These are phyloP conservation scores for Sussaba pulchella DNA, from an alignment of 2,888 invertebrate species.

Conservation along the genomic window DNA sequence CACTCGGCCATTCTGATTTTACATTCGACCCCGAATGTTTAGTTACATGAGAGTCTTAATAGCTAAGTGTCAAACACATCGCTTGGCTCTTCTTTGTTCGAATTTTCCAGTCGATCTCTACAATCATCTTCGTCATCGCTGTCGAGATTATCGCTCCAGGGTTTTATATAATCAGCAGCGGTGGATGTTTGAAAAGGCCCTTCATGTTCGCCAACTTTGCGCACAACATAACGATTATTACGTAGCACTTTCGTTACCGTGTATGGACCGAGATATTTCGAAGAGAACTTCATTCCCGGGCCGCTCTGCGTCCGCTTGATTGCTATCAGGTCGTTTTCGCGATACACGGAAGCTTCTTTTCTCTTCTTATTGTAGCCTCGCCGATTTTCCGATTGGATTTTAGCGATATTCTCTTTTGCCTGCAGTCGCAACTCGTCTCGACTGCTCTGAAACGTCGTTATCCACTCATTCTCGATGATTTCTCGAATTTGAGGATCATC, in stretches of 20 bases:
- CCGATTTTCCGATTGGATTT: slow-evolving; percentile 56
- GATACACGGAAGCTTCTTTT: slow-evolving; percentile 51
- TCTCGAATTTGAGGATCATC: slow-evolving; percentile 64
- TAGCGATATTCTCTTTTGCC: slow-evolving; percentile 62
- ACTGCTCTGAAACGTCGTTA: slow-evolving; percentile 56
- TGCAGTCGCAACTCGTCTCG: slow-evolving; percentile 57
- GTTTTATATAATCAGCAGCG: background rate
- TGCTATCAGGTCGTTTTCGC: slow-evolving; percentile 61
- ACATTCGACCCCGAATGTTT: too few relatives aligned
- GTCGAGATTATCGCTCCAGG: background rate
- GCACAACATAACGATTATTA: slow-evolving; percentile 74
- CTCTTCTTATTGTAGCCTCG: slow-evolving; percentile 60
- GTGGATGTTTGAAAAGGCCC: slow-evolving; percentile 15
- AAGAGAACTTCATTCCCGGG: slow-evolving; percentile 59
- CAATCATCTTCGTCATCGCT: slow-evolving; percentile 3
- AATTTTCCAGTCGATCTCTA: too few relatives aligned
- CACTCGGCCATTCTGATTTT: too few relatives aligned
- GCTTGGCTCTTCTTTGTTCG: too few relatives aligned
- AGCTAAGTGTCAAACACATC: too few relatives aligned
- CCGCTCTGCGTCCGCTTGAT: slow-evolving; percentile 65
- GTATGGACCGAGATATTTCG: slow-evolving; percentile 67
- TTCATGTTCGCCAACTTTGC: background rate
- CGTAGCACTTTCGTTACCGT: slow-evolving; percentile 66
- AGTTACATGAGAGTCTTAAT: too few relatives aligned
- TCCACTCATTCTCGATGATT: slow-evolving; percentile 67